These are phyloP conservation scores for Dendrocopos noguchii DNA, from an alignment of 2,113 vertebrate species.

Conservation along the genomic window DNA sequence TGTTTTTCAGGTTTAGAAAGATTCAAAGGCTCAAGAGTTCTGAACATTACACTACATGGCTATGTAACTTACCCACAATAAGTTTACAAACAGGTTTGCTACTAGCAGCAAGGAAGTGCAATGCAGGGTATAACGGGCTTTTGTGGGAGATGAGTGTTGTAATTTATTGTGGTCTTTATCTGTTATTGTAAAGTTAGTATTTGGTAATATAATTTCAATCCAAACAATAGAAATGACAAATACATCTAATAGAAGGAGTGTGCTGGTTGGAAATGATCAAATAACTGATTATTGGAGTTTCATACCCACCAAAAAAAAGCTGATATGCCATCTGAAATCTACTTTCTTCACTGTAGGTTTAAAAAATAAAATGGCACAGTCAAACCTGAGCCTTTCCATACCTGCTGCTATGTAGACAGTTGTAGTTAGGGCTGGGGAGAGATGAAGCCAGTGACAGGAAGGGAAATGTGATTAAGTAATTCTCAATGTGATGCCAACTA, in stretches of 20 bases:
- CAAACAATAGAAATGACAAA: background rate
- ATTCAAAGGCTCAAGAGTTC: background rate
- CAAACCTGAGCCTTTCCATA: background rate
- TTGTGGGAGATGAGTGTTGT: background rate
- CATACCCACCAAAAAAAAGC: background rate
- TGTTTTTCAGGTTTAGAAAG: background rate
- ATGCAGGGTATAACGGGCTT: background rate
- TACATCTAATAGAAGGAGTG: background rate
- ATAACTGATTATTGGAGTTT: background rate
- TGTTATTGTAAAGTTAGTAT: background rate
- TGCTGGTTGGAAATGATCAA: background rate
- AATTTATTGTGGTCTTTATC: background rate
- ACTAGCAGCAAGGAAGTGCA: background rate
- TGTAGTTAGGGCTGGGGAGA: background rate
- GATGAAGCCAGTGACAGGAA: constrained; percentile 38
- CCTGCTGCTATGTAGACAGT: background rate
- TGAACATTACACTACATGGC: background rate
- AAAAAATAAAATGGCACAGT: background rate
- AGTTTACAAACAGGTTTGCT: background rate
- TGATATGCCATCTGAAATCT: background rate
- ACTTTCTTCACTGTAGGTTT: background rate
- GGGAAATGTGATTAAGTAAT: constrained; percentile 48
- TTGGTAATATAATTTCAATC: background rate
- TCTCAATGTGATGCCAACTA: constrained; percentile 1
- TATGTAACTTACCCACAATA: background rate